These are phyloP conservation scores for Pentamera pediparva DNA, from an alignment of 53 echinoderm and acorn worm species.

Conservation along the genomic window DNA sequence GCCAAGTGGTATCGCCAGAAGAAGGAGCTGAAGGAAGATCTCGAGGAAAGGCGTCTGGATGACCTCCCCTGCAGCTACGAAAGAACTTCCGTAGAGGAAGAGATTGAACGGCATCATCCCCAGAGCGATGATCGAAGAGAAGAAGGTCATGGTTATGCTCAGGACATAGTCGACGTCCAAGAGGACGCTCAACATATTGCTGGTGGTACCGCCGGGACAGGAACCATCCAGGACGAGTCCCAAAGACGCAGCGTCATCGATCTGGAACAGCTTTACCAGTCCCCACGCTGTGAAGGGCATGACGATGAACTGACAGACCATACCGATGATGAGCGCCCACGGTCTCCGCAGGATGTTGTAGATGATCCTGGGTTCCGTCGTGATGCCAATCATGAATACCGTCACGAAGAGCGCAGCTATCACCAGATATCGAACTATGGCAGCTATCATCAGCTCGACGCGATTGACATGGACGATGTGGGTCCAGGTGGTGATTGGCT, in stretches of 20 bases:
- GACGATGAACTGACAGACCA: constrained; percentile 85
- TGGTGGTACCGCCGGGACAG: constrained; percentile 83
- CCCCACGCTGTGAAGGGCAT: constrained; percentile 82
- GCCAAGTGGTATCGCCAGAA: constrained; percentile 50
- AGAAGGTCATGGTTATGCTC: constrained; percentile 90
- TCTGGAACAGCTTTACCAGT: constrained; percentile 45
- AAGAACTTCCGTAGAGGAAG: constrained; percentile 69
- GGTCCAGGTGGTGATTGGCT: no score
- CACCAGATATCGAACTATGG: constrained; percentile 48
- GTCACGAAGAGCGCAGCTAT: constrained; percentile 49
- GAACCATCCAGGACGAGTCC: constrained; percentile 81
- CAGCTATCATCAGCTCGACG: background rate
- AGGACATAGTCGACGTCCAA: constrained; percentile 79
- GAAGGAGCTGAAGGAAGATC: constrained; percentile 57
- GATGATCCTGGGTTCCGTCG: constrained; percentile 58
- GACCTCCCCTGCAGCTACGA: constrained; percentile 27
- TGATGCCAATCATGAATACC: constrained; percentile 76
- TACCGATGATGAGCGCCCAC: constrained; percentile 63
- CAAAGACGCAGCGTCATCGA: constrained; percentile 56
- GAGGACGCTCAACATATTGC: constrained; percentile 75
- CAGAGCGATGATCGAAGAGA: constrained; percentile 71
- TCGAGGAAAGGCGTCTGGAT: constrained; percentile 62
- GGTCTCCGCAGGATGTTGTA: constrained; percentile 63
- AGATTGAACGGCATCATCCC: constrained; percentile 93
- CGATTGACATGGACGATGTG: background rate